phyloP scores from a whole-genome alignment of 2,797 vertebrate genomes.

The Pangasius sanitwongsei region DNA sequence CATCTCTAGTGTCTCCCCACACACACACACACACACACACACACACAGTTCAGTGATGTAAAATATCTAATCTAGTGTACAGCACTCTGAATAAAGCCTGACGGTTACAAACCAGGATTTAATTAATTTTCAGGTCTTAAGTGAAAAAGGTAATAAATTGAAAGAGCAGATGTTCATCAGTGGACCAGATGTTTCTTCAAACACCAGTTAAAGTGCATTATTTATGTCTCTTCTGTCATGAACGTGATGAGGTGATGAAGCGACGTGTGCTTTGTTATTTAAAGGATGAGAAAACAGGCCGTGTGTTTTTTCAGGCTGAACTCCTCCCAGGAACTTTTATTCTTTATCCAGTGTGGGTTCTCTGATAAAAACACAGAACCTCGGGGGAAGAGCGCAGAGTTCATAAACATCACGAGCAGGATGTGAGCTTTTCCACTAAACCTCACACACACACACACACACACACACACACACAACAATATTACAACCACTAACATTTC shows the following conservation, averaged over 20 bases:
- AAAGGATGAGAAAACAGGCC: neutral
- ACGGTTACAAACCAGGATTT: neutral
- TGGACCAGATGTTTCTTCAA: neutral
- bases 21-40: too few relatives aligned
- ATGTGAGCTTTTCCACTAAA: neutral
- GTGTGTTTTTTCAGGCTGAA: neutral
- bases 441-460: neutral
- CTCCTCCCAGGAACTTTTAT: neutral
- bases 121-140: neutral
- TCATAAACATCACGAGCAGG: neutral
- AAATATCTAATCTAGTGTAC: too few relatives aligned
- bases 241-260: neutral
- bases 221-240: neutral
- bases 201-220: neutral
- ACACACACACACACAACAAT: slow-evolving; percentile 6
- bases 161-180: slow-evolving; percentile 2
- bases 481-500: neutral
- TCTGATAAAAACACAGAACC: slow-evolving; percentile 41
- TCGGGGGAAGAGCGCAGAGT: neutral
- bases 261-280: neutral
- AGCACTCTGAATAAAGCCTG: neutral
- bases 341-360: neutral
- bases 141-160: neutral
- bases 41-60: too few relatives aligned
- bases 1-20: too few relatives aligned